phyloP scores from a whole-genome alignment of 2,888 invertebrate genomes.

The Volucella zonaria region DNA sequence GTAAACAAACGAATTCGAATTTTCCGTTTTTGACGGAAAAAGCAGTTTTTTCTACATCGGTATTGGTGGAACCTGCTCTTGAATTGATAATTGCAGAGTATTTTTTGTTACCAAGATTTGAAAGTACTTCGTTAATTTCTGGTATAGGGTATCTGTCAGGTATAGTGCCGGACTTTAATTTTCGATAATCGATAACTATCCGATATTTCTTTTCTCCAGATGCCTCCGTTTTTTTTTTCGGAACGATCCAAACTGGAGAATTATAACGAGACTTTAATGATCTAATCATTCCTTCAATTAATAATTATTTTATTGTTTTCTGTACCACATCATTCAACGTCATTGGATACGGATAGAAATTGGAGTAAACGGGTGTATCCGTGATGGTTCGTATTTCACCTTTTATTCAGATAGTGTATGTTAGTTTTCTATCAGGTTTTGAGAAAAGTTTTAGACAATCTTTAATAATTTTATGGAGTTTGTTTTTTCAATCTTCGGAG shows the following conservation, averaged over 20 bases:
- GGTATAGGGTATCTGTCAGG: constrained; percentile 8
- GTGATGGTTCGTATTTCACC: constrained; percentile 70
- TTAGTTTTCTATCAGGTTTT: constrained; percentile 51
- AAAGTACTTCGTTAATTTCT: no score
- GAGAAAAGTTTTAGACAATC: constrained; percentile 24
- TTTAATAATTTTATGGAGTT: constrained; percentile 4
- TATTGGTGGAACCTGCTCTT: constrained; percentile 46
- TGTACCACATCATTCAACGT: constrained; percentile 74
- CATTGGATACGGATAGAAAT: constrained; percentile 78
- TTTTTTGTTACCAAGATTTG: no score
- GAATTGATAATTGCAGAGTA: no score
- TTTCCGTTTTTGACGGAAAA: constrained; percentile 39
- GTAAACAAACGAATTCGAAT: constrained; percentile 40
- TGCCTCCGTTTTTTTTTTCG: constrained; percentile 43
- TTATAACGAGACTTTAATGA: constrained; percentile 35
- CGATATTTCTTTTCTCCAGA: constrained; percentile 40
- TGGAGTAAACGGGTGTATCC: constrained; percentile 76
- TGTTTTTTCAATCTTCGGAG: constrained; percentile 3
- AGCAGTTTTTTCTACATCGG: constrained; percentile 33
- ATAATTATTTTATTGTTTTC: constrained; percentile 24
- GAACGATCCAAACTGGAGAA: no score
- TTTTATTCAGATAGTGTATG: constrained; percentile 46
- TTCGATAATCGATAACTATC: constrained; percentile 50
- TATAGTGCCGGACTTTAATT: constrained; percentile 29
- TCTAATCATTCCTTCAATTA: constrained; percentile 36